Evolutionary conservation across 2,113 vertebrate genomes (phyloP), one percentile per base, ranked within the genome.

Genomic region (Amblyornis subalaris): DNA sequence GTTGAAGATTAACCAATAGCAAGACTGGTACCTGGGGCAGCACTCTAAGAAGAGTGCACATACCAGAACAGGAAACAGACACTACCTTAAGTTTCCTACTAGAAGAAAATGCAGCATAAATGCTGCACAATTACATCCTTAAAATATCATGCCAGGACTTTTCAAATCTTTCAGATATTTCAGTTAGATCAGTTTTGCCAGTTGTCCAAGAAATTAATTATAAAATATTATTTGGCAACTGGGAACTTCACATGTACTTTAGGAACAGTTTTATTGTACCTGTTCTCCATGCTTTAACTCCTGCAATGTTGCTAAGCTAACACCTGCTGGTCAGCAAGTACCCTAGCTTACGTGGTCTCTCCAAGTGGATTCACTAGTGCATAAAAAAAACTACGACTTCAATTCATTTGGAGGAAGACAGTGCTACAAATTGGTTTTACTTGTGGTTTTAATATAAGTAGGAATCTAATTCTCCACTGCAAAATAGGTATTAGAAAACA

Each of bases 271-370:
- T 60, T 89, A 23, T 26, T 42, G n/a, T 51, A 31, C 12, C 54
- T 87, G 7, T 36, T 64, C 26, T 64, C 13, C 35, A 31, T 2
- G 3, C 15, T 36, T 66, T 51, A 72, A 67, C 7, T 60, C 24
- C 11, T 19, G 17, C 14, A 57, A 31, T 23, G 36, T 28, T 79
- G n/a, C 38, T 50, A 75, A 84, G 21, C 14, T 67, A 72, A 50
- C 10, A 54, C 7, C 5, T 67, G 42, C n/a, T 17, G 4, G 5
- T 60, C 42, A 89, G 20, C 20, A 57, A 89, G 23, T 25, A 67
- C 13, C 9, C 24, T 55, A 55, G 28, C 11, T 86, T n/a, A 62
- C 0, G 0, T 5, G 2, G 21, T 64, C 25, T 64, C 29, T 88
- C 13, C 33, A 84, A 62, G 17, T 8, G 2, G 33, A 81, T 71